phyloP scores from a whole-genome alignment of 2,113 vertebrate genomes.

The Raja brachyura region DNA sequence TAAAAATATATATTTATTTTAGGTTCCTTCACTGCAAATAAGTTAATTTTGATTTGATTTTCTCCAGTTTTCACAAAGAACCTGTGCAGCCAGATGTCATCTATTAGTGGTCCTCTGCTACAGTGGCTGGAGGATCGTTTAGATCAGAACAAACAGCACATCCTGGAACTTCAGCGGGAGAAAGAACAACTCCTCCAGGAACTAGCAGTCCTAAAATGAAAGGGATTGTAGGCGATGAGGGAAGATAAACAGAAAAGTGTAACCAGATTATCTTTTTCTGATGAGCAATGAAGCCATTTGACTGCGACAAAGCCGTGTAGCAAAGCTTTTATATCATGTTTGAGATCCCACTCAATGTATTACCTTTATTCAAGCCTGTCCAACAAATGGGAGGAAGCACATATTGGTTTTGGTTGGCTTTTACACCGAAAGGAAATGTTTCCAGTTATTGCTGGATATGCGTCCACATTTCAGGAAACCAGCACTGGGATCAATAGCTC shows the following conservation, averaged over 20 bases:
- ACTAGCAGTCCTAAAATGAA: constrained; percentile 64
- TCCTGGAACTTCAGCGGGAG: constrained; percentile 76
- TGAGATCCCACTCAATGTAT: neutral
- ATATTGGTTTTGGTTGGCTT: too few species aligned
- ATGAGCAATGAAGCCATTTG: neutral
- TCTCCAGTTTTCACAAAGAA: constrained; percentile 84
- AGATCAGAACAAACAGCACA: constrained; percentile 81
- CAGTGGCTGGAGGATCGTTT: constrained; percentile 96
- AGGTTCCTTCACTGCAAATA: neutral
- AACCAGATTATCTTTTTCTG: neutral
- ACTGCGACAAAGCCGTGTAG: neutral
- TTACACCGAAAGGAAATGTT: too few species aligned
- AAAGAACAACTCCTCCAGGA: constrained; percentile 78
- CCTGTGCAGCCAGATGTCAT: constrained; percentile 97
- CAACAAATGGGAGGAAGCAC: constrained; percentile 4
- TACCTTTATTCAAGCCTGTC: neutral
- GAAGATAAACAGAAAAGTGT: constrained; percentile 7
- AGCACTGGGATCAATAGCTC: neutral
- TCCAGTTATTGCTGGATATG: neutral
- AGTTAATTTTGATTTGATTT: constrained; percentile 13
- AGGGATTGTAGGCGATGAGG: constrained; percentile 35
- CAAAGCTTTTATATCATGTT: constrained; percentile 13
- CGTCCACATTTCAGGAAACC: neutral
- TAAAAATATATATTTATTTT: neutral
- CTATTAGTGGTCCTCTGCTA: constrained; percentile 87